A percentile compares a stretch with the other conserved stretches of the same genome.
Evolutionary conservation across 2,113 vertebrate species (phyloP).

Genomic region (Spheniscus mendiculus): DNA sequence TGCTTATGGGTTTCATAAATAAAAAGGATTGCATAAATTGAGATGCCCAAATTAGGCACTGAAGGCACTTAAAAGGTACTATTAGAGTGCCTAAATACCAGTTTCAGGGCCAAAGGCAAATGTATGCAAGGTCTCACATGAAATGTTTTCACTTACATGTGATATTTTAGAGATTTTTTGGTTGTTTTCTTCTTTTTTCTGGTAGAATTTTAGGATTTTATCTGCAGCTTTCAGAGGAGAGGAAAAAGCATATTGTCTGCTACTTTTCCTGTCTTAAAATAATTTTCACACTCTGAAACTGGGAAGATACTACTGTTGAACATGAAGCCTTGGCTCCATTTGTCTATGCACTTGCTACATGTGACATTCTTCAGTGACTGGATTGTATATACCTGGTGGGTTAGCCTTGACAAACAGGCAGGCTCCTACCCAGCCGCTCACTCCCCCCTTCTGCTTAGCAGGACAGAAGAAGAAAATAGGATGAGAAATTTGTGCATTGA

Average conservation of each 20-base stretch:
- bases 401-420: neutral
- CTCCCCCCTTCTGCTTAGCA: neutral
- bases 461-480: neutral
- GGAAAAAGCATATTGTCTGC: neutral
- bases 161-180: neutral
- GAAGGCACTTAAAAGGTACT: neutral
- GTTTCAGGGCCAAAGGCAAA: neutral
- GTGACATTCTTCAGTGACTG: neutral
- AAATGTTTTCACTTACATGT: neutral
- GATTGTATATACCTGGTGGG: neutral
- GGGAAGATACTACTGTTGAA: neutral
- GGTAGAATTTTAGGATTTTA: neutral
- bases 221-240: neutral
- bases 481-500: neutral
- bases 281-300: neutral
- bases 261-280: neutral
- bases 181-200: neutral
- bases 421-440: neutral
- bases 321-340: neutral
- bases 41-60: neutral
- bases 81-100: neutral
- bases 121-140: neutral
- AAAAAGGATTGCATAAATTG: neutral
- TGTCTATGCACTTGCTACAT: neutral
- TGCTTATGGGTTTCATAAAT: neutral